phyloP scores from a whole-genome alignment of 23 tunicate species.

The Styela clava region DNA sequence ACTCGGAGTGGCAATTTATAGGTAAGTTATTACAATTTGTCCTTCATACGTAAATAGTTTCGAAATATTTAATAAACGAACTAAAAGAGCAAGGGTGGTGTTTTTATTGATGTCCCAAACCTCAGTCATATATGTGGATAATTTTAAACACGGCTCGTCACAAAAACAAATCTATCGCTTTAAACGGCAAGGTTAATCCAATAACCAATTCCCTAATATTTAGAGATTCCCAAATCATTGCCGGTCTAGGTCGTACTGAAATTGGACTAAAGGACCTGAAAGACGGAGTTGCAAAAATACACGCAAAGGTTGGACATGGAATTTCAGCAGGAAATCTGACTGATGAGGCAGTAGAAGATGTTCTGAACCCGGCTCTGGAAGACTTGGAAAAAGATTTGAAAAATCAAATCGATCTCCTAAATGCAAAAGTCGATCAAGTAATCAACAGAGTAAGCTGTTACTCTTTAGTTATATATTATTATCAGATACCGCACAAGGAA shows the following conservation, averaged over 20 bases:
- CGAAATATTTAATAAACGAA: too few relatives aligned
- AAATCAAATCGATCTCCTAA: neutral
- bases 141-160: too few relatives aligned
- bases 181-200: too few relatives aligned
- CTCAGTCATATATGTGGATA: too few relatives aligned
- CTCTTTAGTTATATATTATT: too few relatives aligned
- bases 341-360: neutral
- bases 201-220: too few relatives aligned
- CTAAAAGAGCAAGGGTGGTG: too few relatives aligned
- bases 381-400: neutral
- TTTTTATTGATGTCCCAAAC: too few relatives aligned
- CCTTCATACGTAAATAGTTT: neutral
- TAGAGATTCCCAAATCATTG: neutral
- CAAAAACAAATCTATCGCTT: too few relatives aligned
- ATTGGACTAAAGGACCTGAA: neutral
- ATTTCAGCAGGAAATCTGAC: neutral
- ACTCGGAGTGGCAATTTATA: slow-evolving; percentile 7
- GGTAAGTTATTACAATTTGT: neutral
- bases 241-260: neutral
- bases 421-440: neutral
- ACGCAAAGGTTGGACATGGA: neutral
- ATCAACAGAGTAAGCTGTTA: neutral
- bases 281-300: neutral
- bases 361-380: neutral
- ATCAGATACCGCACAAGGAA: too few relatives aligned